Evolutionary conservation across 1,140 invertebrate species (phyloP), one percentile per base, ranked within the genome.

Genomic region (Bombus sylvicola): DNA sequence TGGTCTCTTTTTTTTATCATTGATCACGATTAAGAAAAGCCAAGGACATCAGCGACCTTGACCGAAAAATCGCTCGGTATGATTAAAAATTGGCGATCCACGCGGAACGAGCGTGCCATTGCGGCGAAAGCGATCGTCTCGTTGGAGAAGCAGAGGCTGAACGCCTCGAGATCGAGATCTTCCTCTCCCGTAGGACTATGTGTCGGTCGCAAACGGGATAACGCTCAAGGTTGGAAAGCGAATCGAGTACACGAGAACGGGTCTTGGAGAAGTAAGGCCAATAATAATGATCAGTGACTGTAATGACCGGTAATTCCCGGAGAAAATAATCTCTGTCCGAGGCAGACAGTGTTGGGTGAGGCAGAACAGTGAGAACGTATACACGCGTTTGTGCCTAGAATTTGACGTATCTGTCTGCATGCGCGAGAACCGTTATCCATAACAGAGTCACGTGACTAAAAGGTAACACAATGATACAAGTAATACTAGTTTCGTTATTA

Each of bases 281-380:
- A 87, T 90, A 78, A 91, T 92, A 90, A 91, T 87, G 87, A 90
- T 90, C 73, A 81, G 68, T n/a, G 71, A 83, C 53, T 71, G n/a
- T 92, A 92, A 92, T 90, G 85, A 91, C 81, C 81, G 68, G 86
- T 71, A 92, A 91, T 92, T 90, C 78, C 59, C 53, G 43, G 71
- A 78, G 89, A 90, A 68, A 92, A 86, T 87, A 89, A 89, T 90
- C 78, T 90, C 78, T 81, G 87, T 72, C 69, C 78, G 53, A 69
- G 84, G n/a, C 64, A 59, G 64, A 87, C 53, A 47, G 31, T 66
- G 47, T 68, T 57, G 79, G 66, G 62, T 10, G 59, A 88, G 77
- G 22, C 80, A 62, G 59, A 81, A 39, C n/a, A 12, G 28, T 53
- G 28, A 47, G 64, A n/a, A 57, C 22, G n/a, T 31, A 43, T 31